A percentile compares a stretch with the other conserved stretches of the same genome.
These are phyloP conservation scores for Villa cingulata DNA, from an alignment of 2,888 invertebrate genomes.

Conservation along the genomic window DNA sequence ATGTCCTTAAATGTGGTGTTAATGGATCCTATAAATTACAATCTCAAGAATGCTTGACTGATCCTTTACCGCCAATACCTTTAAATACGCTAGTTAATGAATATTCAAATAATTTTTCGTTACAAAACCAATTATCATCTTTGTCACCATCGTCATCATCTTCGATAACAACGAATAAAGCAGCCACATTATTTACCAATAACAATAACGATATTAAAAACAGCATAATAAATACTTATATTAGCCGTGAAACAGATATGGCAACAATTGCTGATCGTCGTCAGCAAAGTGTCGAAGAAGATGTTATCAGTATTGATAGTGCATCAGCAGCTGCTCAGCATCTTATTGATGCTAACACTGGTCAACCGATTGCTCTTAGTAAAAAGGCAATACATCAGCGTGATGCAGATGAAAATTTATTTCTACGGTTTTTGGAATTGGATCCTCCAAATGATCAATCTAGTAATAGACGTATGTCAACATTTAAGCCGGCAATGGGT, in stretches of 20 bases:
- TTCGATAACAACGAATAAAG: slow-evolving; percentile 22
- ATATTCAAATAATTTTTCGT: background rate
- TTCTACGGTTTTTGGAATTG: slow-evolving; percentile 62
- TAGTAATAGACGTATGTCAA: slow-evolving; percentile 19
- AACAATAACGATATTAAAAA: slow-evolving; percentile 4
- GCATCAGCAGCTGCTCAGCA: slow-evolving; percentile 17
- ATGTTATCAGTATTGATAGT: slow-evolving; percentile 30
- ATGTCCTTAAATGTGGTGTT: slow-evolving; percentile 54
- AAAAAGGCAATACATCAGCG: slow-evolving; percentile 46
- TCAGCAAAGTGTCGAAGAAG: slow-evolving; percentile 35
- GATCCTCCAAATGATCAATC: slow-evolving; percentile 54
- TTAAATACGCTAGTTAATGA: slow-evolving; percentile 8
- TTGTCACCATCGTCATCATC: background rate
- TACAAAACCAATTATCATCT: background rate
- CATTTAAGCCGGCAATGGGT: slow-evolving; percentile 43
- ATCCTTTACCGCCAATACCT: slow-evolving; percentile 27
- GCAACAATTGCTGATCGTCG: slow-evolving; percentile 11
- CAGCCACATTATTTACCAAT: slow-evolving; percentile 17
- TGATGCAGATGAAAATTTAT: slow-evolving; percentile 60
- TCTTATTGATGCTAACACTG: slow-evolving; percentile 11
- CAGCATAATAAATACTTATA: slow-evolving; percentile 11
- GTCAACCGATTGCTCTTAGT: slow-evolving; percentile 32
- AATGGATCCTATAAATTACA: slow-evolving; percentile 65
- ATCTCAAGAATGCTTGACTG: slow-evolving; percentile 47
- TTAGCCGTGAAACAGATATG: slow-evolving; percentile 9